phyloP scores from a whole-genome alignment of 1,140 invertebrate species.

The Alviniconcha marisindica region DNA sequence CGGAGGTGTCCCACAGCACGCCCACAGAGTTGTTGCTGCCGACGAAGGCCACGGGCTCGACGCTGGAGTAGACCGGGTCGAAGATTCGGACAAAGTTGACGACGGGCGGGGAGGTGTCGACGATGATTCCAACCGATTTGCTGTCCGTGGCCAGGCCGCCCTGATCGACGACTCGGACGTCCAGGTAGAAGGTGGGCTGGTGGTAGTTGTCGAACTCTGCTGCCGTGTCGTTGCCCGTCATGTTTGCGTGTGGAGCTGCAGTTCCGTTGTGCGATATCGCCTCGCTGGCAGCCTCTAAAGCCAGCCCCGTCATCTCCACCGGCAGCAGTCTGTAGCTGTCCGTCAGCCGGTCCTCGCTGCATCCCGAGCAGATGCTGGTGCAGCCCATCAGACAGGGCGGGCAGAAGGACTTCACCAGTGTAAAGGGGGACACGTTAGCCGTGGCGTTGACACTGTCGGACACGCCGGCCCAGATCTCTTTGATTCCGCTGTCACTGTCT shows the following conservation, averaged over 20 bases:
- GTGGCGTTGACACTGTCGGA: constrained; percentile 39
- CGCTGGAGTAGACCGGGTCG: constrained; percentile 44
- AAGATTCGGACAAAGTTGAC: constrained; percentile 42
- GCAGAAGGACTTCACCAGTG: constrained; percentile 29
- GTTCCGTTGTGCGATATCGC: neutral
- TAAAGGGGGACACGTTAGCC: constrained; percentile 11
- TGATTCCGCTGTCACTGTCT: constrained; percentile 47
- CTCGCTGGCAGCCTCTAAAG: constrained; percentile 11
- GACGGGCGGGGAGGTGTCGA: constrained; percentile 49
- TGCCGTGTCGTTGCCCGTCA: neutral
- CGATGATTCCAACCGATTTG: constrained; percentile 47
- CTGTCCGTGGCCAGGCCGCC: constrained; percentile 40
- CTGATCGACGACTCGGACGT: constrained; percentile 44
- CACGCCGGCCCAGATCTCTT: constrained; percentile 50
- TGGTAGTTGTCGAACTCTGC: constrained; percentile 1
- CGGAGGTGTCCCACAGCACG: constrained; percentile 42
- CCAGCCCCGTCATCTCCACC: no score
- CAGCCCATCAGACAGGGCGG: constrained; percentile 33
- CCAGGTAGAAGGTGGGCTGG: constrained; percentile 44
- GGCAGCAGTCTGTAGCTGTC: neutral
- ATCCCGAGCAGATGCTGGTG: constrained; percentile 25
- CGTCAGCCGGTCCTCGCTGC: neutral
- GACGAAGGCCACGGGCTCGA: constrained; percentile 44
- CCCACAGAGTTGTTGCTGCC: constrained; percentile 47
- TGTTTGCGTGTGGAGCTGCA: neutral